phyloP scores from a whole-genome alignment of 2,113 vertebrate species.

The Manacus vitellinus region DNA sequence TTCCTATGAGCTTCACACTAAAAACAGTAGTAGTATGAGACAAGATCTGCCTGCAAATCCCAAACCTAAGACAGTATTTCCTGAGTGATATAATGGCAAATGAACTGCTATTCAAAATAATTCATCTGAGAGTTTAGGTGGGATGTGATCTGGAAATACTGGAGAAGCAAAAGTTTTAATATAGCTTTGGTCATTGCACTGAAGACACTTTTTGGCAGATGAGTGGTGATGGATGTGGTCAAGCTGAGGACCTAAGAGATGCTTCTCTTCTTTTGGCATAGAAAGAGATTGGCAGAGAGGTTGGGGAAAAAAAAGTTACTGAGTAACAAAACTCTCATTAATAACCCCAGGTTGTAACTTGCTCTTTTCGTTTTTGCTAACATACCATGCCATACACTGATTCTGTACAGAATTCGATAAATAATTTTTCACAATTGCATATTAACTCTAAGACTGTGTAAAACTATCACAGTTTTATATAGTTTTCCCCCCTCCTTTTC shows the following conservation, averaged over 20 bases:
- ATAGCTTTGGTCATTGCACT: background rate
- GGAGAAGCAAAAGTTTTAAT: background rate
- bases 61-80: background rate
- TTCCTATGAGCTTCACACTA: background rate
- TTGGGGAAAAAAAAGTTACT: background rate
- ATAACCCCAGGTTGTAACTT: background rate
- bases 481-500: background rate
- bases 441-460: background rate
- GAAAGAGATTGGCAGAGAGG: background rate
- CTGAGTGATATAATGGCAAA: background rate
- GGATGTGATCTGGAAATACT: background rate
- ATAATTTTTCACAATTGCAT: background rate
- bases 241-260: background rate
- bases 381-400: background rate
- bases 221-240: background rate
- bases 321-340: background rate
- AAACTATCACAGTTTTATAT: background rate
- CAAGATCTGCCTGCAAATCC: constrained; percentile 3
- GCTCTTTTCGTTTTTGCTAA: background rate
- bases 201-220: background rate
- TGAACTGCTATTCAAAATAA: background rate
- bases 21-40: background rate
- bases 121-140: background rate
- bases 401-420: background rate
- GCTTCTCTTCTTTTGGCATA: background rate